Base-by-base conservation (phyloP, 2,797 vertebrate species). In the Peromyscus attwateri region DNA sequence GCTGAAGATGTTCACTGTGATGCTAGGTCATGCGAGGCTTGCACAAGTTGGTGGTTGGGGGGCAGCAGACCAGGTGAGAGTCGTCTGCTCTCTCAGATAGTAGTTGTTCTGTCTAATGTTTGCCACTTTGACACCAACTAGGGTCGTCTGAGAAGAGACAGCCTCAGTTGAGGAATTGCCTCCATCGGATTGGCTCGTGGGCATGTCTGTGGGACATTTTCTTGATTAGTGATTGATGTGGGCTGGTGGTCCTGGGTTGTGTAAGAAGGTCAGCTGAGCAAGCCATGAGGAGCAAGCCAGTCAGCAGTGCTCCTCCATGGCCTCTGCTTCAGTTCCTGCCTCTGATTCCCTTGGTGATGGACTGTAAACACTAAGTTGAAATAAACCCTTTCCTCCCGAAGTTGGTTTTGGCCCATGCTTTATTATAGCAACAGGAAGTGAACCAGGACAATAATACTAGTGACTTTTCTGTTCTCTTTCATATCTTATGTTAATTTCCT, bases 401-500 rank as follows among this genome's bases (percentile, higher is more conserved):
- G 27, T 46, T 68, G 43, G 29, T 68, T 68, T 85, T 49, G 62
- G 43, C 8, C 43, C 31, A n/a, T 1, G 6, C 43, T 68, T 66
- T 68, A 46, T 46, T 40, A 49, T 12, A 31, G 83, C 31, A 68
- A 25, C 19, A 85, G 31, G 46, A 49, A 49, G 17, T 25, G 68
- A 49, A 25, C 43, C 12, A n/a, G 43, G 31, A n/a, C 29, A 49
- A 49, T 31, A 49, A 49, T 49, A 55, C 14, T n/a, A 66, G 34
- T 60, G 60, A 21, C 55, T 29, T 31, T 60, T 55, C 31, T 71
- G 7, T 68, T 29, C 1, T 55, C 25, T 83, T 77, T 81, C 37
- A 40, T 64, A 27, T 71, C 92, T 91, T 81, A 66, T 34, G 29
- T 25, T 57, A 23, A 55, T 94, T 82, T 90, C 92, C 85, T 87